phyloP scores from a whole-genome alignment of 2,888 invertebrate species.

The Seira musarum region DNA sequence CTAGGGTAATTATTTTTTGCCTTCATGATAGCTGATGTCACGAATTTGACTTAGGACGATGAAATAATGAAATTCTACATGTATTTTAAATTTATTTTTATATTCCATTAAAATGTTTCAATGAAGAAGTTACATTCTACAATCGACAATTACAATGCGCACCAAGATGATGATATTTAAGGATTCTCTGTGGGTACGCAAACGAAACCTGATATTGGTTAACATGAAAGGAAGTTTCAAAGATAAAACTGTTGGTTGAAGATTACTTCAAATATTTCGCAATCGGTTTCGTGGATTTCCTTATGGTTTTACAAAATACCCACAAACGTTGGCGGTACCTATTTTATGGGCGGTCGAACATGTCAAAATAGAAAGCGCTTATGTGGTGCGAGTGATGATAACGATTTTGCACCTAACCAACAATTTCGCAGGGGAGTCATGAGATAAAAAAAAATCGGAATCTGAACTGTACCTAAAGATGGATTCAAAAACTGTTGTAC shows the following conservation, averaged over 20 bases:
- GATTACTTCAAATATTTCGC: constrained; percentile 29
- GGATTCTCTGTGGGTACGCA: too few relatives aligned
- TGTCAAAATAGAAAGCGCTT: neutral
- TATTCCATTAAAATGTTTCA: too few relatives aligned
- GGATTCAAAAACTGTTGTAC: too few relatives aligned
- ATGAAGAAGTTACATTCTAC: too few relatives aligned
- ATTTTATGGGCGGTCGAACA: constrained; percentile 3
- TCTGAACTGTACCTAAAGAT: too few relatives aligned
- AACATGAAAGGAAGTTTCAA: neutral
- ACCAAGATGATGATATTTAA: too few relatives aligned
- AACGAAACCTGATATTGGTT: too few relatives aligned
- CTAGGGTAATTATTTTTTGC: too few relatives aligned
- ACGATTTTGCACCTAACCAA: too few relatives aligned
- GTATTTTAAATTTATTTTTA: too few relatives aligned
- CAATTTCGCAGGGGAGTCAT: too few relatives aligned
- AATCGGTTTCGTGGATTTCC: constrained; percentile 32
- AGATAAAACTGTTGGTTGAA: neutral
- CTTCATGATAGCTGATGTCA: constrained; percentile 17
- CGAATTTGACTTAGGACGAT: constrained; percentile 3
- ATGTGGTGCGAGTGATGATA: neutral
- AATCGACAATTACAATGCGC: too few relatives aligned
- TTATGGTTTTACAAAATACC: constrained; percentile 21
- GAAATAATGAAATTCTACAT: neutral
- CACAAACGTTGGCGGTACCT: neutral
- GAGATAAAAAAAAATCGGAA: neutral